Conservation (phyloP, 2,888 invertebrate species). For the Trachelus iudaicus region DNA sequence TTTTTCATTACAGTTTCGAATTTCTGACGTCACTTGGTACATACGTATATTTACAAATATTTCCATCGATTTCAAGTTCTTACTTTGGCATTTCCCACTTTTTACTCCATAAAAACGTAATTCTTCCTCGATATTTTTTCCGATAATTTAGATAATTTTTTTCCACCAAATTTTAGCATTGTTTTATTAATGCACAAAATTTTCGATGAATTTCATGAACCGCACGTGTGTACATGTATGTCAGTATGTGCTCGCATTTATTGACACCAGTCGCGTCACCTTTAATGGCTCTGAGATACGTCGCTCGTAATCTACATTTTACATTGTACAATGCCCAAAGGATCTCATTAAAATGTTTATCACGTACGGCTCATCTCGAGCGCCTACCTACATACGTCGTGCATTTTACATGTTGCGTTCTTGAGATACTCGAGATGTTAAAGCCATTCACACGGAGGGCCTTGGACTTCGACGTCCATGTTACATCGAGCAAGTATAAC, state of each 20-base stretch:
- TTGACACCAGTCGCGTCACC: background rate
- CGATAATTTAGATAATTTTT: background rate
- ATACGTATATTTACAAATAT: no score
- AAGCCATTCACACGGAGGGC: background rate
- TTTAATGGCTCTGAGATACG: background rate
- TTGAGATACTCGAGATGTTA: background rate
- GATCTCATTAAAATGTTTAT: background rate
- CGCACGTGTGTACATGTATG: background rate
- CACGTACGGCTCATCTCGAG: background rate
- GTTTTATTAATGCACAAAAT: background rate
- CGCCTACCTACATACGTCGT: background rate
- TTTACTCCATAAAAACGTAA: background rate
- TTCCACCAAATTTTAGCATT: background rate
- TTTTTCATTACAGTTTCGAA: no score
- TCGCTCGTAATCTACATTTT: background rate
- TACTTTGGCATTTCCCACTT: background rate
- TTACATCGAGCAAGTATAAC: background rate
- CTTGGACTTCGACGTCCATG: background rate
- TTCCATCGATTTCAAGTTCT: background rate
- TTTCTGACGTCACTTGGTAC: no score
- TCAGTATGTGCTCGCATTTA: background rate
- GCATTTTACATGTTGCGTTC: background rate
- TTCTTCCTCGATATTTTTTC: background rate
- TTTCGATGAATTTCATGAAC: background rate
- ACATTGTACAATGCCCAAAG: background rate